Percentiles rank a stretch among this genome's conserved stretches.
These are phyloP conservation scores for Adoxophyes honmai DNA, from an alignment of 1,140 invertebrate genomes.

Conservation along the genomic window DNA sequence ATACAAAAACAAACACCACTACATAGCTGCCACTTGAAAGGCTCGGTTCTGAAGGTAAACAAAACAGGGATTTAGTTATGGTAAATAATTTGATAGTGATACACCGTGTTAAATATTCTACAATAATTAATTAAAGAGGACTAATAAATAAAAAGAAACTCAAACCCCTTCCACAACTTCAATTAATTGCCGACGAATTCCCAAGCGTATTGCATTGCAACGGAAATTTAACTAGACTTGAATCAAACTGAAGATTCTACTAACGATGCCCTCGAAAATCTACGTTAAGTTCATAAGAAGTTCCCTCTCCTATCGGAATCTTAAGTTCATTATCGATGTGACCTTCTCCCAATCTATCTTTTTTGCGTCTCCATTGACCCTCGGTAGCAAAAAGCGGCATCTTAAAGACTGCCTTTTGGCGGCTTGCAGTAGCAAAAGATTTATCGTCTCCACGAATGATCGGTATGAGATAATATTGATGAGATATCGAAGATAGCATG, in stretches of 20 bases:
- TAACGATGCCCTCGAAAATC: conserved; percentile 10
- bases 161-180: background rate
- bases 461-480: conserved; percentile 23
- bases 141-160: no score
- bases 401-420: conserved; percentile 44
- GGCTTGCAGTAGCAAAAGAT: conserved; percentile 43
- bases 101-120: no score
- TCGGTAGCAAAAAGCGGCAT: conserved; percentile 52
- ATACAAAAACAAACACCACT: no score
- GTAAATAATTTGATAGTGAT: no score
- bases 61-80: no score
- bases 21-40: no score
- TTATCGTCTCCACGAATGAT: conserved; percentile 47
- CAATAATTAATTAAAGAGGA: no score
- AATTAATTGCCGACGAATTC: conserved; percentile 7
- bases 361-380: conserved; percentile 48
- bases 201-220: background rate
- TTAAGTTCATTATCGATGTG: conserved; percentile 49
- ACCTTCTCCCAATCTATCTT: conserved; percentile 37
- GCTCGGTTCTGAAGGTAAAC: no score
- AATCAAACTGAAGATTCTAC: conserved; percentile 5
- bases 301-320: conserved; percentile 25
- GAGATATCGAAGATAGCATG: conserved; percentile 8
- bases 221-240: conserved; percentile 6
- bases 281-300: background rate